Evolutionary conservation across 2,888 invertebrate genomes (phyloP), one percentile per base, ranked within the genome.

Genomic region (Leptothorax acervorum): DNA sequence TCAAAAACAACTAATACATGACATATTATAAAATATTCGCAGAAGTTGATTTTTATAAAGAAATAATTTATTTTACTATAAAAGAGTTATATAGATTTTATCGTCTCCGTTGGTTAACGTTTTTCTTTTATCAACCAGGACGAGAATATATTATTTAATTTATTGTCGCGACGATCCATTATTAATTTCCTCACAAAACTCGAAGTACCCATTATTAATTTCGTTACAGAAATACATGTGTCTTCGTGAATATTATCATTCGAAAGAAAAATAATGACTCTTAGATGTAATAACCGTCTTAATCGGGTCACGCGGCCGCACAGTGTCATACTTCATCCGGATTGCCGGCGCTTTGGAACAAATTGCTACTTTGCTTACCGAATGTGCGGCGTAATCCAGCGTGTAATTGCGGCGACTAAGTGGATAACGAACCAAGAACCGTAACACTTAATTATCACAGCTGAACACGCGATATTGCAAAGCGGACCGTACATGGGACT

Each of bases 381-480:
- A 85, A 81, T 78, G 84, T 74, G 84, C 79, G 79, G 81, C 73
- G 76, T 82, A 83, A 87, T 85, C 87, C 84, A 65, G 84, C 81
- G 83, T 78, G 87, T 87, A 89, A 87, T 88, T 88, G 83, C 86
- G 78, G 73, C 86, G 84, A 87, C 88, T 86, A 88, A 87, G 87
- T 86, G 86, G 89, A 86, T 87, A 87, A 88, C 85, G 85, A 89
- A 85, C 85, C 87, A 89, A 86, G 87, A 87, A 89, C 86, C 87
- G 89, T 88, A 86, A 89, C 89, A 88, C 87, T 90, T 87, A 86
- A 88, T 90, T 87, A 90, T 90, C 87, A 78, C 86, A 70, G 86
- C 81, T 86, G 86, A 81, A 79, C 81, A 81, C 73, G 85, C 85
- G 84, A 79, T 79, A 83, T 84, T 71, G 82, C 81, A 83, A 76